These are phyloP conservation scores for Acanthurus leucopareius DNA, from an alignment of 2,797 vertebrate species.

Conservation along the genomic window DNA sequence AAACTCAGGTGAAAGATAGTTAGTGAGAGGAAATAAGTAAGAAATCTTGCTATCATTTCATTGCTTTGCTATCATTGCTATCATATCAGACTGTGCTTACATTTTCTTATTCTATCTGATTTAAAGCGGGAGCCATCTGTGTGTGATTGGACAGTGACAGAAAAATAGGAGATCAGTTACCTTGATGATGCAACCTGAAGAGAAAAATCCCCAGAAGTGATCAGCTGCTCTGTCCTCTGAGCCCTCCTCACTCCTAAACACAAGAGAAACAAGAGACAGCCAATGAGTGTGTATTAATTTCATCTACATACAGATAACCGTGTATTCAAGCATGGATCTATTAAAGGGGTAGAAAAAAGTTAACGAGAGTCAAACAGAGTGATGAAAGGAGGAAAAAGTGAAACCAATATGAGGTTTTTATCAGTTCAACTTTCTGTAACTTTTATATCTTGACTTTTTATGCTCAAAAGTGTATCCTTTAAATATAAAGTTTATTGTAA, in stretches of 20 bases:
- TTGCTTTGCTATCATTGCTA: no score
- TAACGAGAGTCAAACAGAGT: neutral
- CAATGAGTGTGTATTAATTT: accelerated
- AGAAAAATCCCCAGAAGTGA: slow-evolving; percentile 17
- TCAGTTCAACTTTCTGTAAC: neutral
- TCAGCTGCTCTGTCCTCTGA: slow-evolving; percentile 18
- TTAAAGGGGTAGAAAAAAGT: neutral
- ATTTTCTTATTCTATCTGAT: neutral
- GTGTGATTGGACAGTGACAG: neutral
- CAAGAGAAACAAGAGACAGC: neutral
- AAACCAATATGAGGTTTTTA: neutral
- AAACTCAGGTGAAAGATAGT: no score
- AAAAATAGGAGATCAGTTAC: neutral
- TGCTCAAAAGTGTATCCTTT: neutral
- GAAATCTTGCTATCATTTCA: neutral
- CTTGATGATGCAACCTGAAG: slow-evolving; percentile 8
- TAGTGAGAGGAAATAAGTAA: no score
- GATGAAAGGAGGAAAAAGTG: neutral
- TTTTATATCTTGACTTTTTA: neutral
- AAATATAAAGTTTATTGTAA: neutral
- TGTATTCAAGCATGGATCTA: no score
- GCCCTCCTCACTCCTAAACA: slow-evolving; percentile 40
- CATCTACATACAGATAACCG: neutral
- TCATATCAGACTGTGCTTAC: no score
- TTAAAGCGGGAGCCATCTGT: neutral